Evolutionary conservation across 2,888 invertebrate species (phyloP), one percentile per base, ranked within the genome.

Genomic region (Chrysopilus asiliformis): DNA sequence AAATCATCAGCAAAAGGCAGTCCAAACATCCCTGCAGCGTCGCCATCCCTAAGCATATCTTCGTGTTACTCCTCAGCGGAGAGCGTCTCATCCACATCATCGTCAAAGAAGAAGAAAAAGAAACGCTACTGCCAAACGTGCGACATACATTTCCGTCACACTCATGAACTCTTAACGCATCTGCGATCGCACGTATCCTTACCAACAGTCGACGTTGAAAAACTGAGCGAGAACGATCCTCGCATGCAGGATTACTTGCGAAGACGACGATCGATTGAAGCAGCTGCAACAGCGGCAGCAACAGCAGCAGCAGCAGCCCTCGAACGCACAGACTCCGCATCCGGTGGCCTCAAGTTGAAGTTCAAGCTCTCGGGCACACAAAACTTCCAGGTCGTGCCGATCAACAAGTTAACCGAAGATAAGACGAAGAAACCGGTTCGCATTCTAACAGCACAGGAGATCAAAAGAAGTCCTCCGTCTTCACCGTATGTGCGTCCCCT

Each of bases 51-150:
- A 10, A 43, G 43, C 18, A 39, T 44, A 16, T 40, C 42, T 9
- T 45, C 48, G n/a, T 48, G 48, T 39, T 46, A 46, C 31, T 50
- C 50, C 5, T 49, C 49, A 1, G 41, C 45, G 8, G 49, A 48
- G 36, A 44, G 43, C 34, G 40, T 41, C 8, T 43, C 45, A 4
- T 44, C 48, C 2, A 25, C 41, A 5, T 36, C 39, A n/a, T 42
- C 45, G 6, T 30, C 42, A 12, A 46, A 44, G n/a, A 48, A 46
- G 36, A 39, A 40, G 9, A 37, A 46, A 42, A 43, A 40, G 36
- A 48, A 47, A 33, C 46, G 46, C 12, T 39, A 39, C 29, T 53
- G 53, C 35, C 38, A 42, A 10, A 42, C 38, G 31, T 53, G 53
- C 40, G 35, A 47, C 36, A 18, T 40, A 14, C 35, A 47, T 16